Evolutionary conservation across 2,113 vertebrate species (phyloP).

Genomic region (Oncorhynchus mykiss): DNA sequence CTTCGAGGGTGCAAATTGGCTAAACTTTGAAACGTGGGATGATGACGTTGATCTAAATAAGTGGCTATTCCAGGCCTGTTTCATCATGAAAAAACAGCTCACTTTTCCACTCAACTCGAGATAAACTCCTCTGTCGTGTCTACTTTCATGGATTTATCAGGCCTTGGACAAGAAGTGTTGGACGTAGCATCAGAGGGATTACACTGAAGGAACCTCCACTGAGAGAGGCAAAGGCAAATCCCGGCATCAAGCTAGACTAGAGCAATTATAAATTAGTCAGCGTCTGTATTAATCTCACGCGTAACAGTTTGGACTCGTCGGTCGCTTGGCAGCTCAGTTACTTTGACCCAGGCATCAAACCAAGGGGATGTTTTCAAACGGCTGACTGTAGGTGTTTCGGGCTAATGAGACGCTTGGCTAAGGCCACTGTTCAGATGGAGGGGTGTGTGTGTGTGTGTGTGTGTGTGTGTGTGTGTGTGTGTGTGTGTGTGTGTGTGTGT

Average conservation of each 20-base stretch:
- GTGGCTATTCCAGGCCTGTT: not conserved
- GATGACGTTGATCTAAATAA: not conserved
- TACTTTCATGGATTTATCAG: not conserved
- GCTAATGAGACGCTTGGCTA: slow-evolving; percentile 59
- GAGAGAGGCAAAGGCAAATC: not conserved
- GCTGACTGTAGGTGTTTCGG: slow-evolving; percentile 51
- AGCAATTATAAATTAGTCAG: slow-evolving; percentile 62
- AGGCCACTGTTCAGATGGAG: not conserved
- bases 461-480: slow-evolving; percentile 30
- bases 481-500: slow-evolving; percentile 27
- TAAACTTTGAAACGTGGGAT: no score
- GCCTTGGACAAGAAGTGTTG: not conserved
- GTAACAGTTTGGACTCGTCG: slow-evolving; percentile 54
- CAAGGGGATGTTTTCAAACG: slow-evolving; percentile 28
- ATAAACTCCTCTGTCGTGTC: not conserved
- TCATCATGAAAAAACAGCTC: not conserved
- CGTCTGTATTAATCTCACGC: slow-evolving; percentile 60
- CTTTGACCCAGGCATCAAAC: slow-evolving; percentile 46
- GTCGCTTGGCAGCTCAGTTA: slow-evolving; percentile 55
- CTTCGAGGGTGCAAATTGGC: no score
- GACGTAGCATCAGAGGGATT: not conserved
- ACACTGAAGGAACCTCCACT: not conserved
- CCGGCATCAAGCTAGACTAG: slow-evolving; percentile 44
- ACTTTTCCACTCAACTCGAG: not conserved
- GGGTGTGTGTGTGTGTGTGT: slow-evolving; percentile 37